Conservation (phyloP, 2,888 invertebrate species). For the Sarcophaga caerulescens region DNA sequence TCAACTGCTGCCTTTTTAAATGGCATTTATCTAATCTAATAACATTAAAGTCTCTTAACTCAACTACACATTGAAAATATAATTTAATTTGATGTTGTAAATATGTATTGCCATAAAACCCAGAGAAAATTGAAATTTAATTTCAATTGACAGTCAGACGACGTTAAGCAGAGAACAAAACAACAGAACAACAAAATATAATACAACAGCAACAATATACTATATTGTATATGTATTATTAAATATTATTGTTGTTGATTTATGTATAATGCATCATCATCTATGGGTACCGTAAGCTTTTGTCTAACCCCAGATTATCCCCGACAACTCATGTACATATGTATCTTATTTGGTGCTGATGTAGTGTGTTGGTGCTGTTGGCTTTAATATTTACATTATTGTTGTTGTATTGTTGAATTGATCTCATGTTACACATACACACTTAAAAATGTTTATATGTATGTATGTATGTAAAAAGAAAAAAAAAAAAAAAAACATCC, state of each 20-base stretch:
- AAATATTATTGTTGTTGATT: slow-evolving; percentile 4
- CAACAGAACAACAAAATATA: not conserved
- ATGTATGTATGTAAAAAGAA: slow-evolving; percentile 6
- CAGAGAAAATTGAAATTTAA: slow-evolving; percentile 57
- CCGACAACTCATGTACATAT: too few species aligned
- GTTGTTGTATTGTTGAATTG: slow-evolving; percentile 43
- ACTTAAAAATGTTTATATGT: not conserved
- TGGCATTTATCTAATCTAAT: slow-evolving; percentile 50
- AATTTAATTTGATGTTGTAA: slow-evolving; percentile 55
- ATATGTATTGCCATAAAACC: slow-evolving; percentile 35
- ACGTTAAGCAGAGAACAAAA: not conserved
- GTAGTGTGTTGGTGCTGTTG: slow-evolving; percentile 28
- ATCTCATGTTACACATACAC: slow-evolving; percentile 33
- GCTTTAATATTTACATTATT: slow-evolving; percentile 37
- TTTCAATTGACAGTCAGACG: slow-evolving; percentile 42
- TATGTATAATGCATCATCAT: slow-evolving; percentile 6
- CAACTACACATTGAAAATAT: slow-evolving; percentile 40
- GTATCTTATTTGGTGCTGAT: slow-evolving; percentile 2
- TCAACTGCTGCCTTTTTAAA: slow-evolving; percentile 26
- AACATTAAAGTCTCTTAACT: slow-evolving; percentile 30
- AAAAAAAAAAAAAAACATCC: slow-evolving; percentile 52
- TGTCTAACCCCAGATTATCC: not conserved
- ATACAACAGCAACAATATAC: not conserved
- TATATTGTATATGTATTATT: not conserved
- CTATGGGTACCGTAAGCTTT: not conserved